Conservation (phyloP, 2,797 vertebrate genomes). For the Erethizon dorsatum region DNA sequence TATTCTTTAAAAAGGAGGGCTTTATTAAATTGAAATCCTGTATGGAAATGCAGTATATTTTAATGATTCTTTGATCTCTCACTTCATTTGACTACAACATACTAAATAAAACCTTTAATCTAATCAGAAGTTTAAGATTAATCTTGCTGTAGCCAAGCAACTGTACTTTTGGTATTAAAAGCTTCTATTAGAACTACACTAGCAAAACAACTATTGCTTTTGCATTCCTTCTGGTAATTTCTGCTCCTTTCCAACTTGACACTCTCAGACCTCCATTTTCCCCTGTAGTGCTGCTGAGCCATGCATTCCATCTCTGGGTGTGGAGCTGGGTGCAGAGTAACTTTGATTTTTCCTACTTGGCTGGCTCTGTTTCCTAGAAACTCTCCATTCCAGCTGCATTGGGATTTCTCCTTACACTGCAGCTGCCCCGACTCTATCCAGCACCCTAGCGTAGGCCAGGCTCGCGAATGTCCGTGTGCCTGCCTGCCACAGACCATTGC, state of each 20-base stretch:
- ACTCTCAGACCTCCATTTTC: background rate
- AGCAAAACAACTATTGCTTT: background rate
- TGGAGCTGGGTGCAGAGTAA: background rate
- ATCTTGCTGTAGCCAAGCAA: background rate
- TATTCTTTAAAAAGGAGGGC: slow-evolving; percentile 55
- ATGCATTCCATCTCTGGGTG: background rate
- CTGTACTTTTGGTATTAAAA: slow-evolving; percentile 16
- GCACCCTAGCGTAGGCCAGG: background rate
- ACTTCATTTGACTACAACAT: background rate
- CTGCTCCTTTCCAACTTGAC: background rate
- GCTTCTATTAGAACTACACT: background rate
- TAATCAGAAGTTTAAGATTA: slow-evolving; percentile 54
- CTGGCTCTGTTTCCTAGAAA: slow-evolving; percentile 1
- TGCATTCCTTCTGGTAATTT: background rate
- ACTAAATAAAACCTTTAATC: background rate
- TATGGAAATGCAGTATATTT: slow-evolving; percentile 52
- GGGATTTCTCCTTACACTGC: background rate
- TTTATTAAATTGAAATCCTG: slow-evolving; percentile 62
- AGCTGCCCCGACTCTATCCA: background rate
- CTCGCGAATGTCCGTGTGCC: background rate
- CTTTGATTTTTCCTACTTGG: background rate
- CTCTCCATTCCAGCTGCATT: background rate
- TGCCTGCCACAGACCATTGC: background rate
- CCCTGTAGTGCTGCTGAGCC: background rate
- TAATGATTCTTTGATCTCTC: slow-evolving; percentile 45